Evolutionary conservation across 2,888 invertebrate genomes (phyloP).

Genomic region (Norana najaformis): DNA sequence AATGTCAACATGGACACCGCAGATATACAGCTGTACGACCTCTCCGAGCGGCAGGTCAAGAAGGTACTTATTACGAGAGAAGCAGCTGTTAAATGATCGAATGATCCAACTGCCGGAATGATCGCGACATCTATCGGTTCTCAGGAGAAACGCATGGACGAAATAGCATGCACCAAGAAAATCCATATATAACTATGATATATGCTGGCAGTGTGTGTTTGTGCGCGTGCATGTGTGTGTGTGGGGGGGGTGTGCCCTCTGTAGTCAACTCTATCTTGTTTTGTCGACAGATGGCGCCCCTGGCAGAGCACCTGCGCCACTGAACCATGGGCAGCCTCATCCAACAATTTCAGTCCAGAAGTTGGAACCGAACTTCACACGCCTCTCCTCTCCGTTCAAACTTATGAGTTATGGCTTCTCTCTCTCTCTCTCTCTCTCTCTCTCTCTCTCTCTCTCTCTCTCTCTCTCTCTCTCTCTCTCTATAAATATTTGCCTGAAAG

Average conservation of each 20-base stretch:
- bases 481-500: not conserved
- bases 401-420: not conserved
- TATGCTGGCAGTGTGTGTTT: not conserved
- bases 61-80: too few relatives aligned
- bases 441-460: not conserved
- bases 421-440: not conserved
- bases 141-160: not conserved
- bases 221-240: not conserved
- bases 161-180: not conserved
- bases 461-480: not conserved
- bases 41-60: too few relatives aligned
- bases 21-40: not conserved
- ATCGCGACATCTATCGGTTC: not conserved
- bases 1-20: not conserved
- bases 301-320: not conserved
- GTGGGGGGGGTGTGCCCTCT: not conserved
- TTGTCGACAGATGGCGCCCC: not conserved
- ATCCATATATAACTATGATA: not conserved
- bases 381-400: too few relatives aligned
- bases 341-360: too few relatives aligned
- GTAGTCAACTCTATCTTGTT: not conserved
- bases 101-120: not conserved
- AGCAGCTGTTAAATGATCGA: not conserved
- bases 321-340: too few relatives aligned
- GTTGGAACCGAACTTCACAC: too few relatives aligned